Percentiles rank a stretch among this genome's conserved stretches.
Conservation (phyloP, 2,888 invertebrate genomes). For the Drosophila mercatorum region DNA sequence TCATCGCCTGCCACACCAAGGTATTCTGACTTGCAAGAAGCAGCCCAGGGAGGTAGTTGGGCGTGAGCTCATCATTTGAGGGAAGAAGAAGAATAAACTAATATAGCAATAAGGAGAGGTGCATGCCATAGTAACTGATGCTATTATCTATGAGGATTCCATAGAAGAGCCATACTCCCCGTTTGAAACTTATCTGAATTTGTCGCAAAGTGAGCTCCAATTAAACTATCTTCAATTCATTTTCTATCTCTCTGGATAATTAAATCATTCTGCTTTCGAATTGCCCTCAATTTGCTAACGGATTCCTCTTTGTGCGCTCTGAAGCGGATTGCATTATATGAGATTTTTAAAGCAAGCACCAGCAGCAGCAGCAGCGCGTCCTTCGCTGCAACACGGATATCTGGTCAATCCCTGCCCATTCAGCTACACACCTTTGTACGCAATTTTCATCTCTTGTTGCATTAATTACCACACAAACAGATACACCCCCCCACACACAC, state of each 20-base stretch:
- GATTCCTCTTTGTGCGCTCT: slow-evolving; percentile 19
- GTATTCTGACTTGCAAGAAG: slow-evolving; percentile 27
- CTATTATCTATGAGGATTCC: neutral
- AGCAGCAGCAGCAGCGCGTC: neutral
- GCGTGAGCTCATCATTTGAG: neutral
- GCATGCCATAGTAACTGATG: too few relatives aligned
- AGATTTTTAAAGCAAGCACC: slow-evolving; percentile 10
- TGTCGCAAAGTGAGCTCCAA: neutral
- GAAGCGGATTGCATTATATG: slow-evolving; percentile 17
- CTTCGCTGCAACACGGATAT: neutral
- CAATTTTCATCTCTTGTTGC: slow-evolving; percentile 66
- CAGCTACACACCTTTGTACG: slow-evolving; percentile 33
- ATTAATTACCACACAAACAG: slow-evolving; percentile 71
- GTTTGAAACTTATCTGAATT: neutral
- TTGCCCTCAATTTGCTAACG: slow-evolving; percentile 23
- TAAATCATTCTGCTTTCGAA: slow-evolving; percentile 3
- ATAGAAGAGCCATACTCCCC: neutral
- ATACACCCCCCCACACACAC: slow-evolving; percentile 1
- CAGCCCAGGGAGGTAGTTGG: neutral
- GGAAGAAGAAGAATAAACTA: slow-evolving; percentile 1
- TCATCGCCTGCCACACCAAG: slow-evolving; percentile 43
- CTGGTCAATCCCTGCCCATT: slow-evolving; percentile 38
- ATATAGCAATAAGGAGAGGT: neutral
- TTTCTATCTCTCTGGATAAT: neutral
- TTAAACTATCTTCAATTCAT: neutral